Conservation (phyloP, 2,888 invertebrate genomes). For the Baccha elongata region DNA sequence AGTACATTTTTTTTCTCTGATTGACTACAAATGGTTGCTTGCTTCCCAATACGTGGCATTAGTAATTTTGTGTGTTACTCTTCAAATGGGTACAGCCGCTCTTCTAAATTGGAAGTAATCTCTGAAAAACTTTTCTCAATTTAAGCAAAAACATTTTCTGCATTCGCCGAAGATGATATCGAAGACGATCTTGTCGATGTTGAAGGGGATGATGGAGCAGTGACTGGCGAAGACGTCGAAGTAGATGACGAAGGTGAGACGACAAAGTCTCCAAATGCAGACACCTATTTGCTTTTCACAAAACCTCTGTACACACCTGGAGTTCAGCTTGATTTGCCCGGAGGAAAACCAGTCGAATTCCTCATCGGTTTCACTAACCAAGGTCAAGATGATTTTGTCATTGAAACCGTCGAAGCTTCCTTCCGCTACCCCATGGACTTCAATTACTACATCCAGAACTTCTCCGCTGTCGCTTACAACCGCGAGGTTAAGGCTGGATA, state of each 20-base stretch:
- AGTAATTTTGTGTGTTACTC: slow-evolving; percentile 17
- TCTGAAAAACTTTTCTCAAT: slow-evolving; percentile 33
- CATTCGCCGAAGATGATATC: slow-evolving; percentile 83
- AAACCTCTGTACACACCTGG: slow-evolving; percentile 87
- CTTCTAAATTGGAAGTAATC: slow-evolving; percentile 1
- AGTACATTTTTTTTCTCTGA: slow-evolving; percentile 81
- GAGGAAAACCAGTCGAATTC: slow-evolving; percentile 96
- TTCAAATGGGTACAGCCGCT: slow-evolving; percentile 16
- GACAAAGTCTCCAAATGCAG: slow-evolving; percentile 93
- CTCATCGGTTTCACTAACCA: slow-evolving; percentile 98
- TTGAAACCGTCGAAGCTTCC: slow-evolving; percentile 97
- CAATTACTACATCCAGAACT: slow-evolving; percentile 99
- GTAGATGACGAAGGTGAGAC: slow-evolving; percentile 84
- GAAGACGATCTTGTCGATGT: slow-evolving; percentile 89
- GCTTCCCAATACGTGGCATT: slow-evolving; percentile 66
- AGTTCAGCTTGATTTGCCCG: slow-evolving; percentile 87
- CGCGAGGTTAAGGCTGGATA: slow-evolving; percentile 94
- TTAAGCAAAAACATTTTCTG: slow-evolving; percentile 83
- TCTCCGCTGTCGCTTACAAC: slow-evolving; percentile 94
- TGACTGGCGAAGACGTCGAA: slow-evolving; percentile 85
- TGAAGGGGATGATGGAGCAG: slow-evolving; percentile 86
- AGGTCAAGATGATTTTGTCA: slow-evolving; percentile 93
- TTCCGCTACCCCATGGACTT: slow-evolving; percentile 99
- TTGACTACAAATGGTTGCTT: slow-evolving; percentile 26
- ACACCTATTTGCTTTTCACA: slow-evolving; percentile 94